phyloP scores from a whole-genome alignment of 2,888 invertebrate genomes.

The Acleris sparsana region DNA sequence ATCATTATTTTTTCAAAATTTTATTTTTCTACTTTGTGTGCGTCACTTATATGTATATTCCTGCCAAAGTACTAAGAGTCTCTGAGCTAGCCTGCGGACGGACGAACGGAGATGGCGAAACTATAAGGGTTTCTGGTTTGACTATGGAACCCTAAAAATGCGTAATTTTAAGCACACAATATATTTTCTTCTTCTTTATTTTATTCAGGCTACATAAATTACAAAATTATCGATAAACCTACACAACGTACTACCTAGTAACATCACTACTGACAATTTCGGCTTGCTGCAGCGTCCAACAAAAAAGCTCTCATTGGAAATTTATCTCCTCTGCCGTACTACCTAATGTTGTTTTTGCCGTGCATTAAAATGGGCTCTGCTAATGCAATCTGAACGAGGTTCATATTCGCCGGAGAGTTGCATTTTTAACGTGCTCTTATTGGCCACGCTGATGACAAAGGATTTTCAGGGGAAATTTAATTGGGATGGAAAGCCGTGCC shows the following conservation, averaged over 20 bases:
- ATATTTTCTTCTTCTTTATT: no score
- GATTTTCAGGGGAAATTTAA: background rate
- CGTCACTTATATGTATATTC: no score
- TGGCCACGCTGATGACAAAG: conserved; percentile 19
- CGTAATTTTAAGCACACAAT: no score
- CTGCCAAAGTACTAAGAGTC: no score
- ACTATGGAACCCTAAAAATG: no score
- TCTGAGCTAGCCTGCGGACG: no score
- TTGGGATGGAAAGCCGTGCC: background rate
- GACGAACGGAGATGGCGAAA: no score
- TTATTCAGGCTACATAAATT: background rate
- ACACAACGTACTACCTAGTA: background rate
- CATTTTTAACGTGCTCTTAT: conserved; percentile 22
- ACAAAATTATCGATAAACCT: conserved; percentile 13
- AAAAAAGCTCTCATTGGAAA: conserved; percentile 74
- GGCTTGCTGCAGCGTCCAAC: conserved; percentile 58
- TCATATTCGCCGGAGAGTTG: conserved; percentile 27
- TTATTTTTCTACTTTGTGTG: no score
- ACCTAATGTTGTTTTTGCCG: conserved; percentile 65
- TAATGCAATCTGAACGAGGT: conserved; percentile 68
- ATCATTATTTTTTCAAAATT: no score
- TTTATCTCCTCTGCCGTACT: conserved; percentile 60
- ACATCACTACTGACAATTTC: conserved; percentile 60
- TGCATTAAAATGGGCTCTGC: conserved; percentile 49
- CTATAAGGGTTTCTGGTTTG: no score